These are phyloP conservation scores for Drosophila neocordata DNA, from an alignment of 1,140 invertebrate genomes.

Conservation along the genomic window DNA sequence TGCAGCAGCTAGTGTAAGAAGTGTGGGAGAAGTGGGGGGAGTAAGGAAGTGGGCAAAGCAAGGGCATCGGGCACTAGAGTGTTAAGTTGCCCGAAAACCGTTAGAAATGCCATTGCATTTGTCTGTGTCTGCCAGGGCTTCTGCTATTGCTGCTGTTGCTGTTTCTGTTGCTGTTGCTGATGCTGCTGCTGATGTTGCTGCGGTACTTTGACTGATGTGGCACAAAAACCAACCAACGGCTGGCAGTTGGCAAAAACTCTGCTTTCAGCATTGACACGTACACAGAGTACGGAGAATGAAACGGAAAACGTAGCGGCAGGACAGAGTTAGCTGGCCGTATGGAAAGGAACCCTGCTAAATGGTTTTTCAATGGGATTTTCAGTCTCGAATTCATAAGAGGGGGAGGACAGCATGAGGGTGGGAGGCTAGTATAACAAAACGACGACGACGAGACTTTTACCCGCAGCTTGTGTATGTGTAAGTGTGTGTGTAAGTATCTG, in stretches of 20 bases:
- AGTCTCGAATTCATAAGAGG: constrained; percentile 27
- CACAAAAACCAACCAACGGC: constrained; percentile 45
- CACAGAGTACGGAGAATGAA: not conserved
- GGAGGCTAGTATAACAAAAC: too few species aligned
- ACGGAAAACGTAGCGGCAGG: constrained; percentile 26
- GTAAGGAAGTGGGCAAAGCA: too few species aligned
- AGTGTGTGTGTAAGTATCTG: constrained; percentile 13
- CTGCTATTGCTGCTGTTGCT: constrained; percentile 46
- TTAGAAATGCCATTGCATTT: constrained; percentile 26
- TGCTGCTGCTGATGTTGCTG: constrained; percentile 56
- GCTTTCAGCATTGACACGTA: constrained; percentile 66
- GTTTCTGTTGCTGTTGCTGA: constrained; percentile 30
- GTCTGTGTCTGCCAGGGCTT: constrained; percentile 15
- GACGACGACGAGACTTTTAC: constrained; percentile 17
- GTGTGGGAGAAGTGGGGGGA: too few species aligned
- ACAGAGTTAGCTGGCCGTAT: not conserved
- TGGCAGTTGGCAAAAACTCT: constrained; percentile 52
- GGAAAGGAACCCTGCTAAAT: constrained; percentile 51
- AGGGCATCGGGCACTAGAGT: constrained; percentile 19
- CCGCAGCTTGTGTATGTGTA: constrained; percentile 50
- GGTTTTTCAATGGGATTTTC: constrained; percentile 68
- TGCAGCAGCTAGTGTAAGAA: not conserved
- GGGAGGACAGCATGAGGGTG: too few species aligned
- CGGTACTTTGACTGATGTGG: constrained; percentile 74
- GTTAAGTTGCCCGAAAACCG: constrained; percentile 56